Evolutionary conservation across 1,140 invertebrate genomes (phyloP).

Genomic region (Notospermus geniculatus): DNA sequence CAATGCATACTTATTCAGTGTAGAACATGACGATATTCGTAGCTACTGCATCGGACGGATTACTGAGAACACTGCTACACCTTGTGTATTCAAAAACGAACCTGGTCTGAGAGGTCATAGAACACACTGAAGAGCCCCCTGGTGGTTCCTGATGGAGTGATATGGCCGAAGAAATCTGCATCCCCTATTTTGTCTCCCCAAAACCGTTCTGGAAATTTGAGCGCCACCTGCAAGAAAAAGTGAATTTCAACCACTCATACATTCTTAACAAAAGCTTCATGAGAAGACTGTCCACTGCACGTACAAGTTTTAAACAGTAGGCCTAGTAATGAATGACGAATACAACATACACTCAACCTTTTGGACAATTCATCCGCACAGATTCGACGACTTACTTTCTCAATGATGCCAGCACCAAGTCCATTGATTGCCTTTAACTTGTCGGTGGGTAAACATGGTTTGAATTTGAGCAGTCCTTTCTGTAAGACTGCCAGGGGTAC

Average conservation of each 20-base stretch:
- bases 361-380: too few relatives aligned
- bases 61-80: too few relatives aligned
- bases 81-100: slow-evolving; percentile 22
- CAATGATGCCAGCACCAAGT: slow-evolving; percentile 56
- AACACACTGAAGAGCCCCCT: slow-evolving; percentile 56
- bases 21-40: too few relatives aligned
- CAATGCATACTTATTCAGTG: too few relatives aligned
- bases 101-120: slow-evolving; percentile 51
- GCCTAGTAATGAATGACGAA: too few relatives aligned
- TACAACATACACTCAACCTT: too few relatives aligned
- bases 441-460: slow-evolving; percentile 50
- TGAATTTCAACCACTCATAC: too few relatives aligned
- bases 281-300: too few relatives aligned
- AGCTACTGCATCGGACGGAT: too few relatives aligned
- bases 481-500: slow-evolving; percentile 55
- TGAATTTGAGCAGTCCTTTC: slow-evolving; percentile 46
- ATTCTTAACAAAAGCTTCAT: too few relatives aligned
- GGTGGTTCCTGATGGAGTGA: slow-evolving; percentile 34
- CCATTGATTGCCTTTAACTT: slow-evolving; percentile 51
- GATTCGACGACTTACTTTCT: slow-evolving; percentile 58
- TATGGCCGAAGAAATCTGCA: slow-evolving; percentile 53
- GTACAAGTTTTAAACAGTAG: too few relatives aligned
- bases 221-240: slow-evolving; percentile 42
- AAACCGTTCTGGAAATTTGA: slow-evolving; percentile 55
- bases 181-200: slow-evolving; percentile 48